Evolutionary conservation across 2,888 invertebrate genomes (phyloP).

Genomic region (Camponotus fellah): DNA sequence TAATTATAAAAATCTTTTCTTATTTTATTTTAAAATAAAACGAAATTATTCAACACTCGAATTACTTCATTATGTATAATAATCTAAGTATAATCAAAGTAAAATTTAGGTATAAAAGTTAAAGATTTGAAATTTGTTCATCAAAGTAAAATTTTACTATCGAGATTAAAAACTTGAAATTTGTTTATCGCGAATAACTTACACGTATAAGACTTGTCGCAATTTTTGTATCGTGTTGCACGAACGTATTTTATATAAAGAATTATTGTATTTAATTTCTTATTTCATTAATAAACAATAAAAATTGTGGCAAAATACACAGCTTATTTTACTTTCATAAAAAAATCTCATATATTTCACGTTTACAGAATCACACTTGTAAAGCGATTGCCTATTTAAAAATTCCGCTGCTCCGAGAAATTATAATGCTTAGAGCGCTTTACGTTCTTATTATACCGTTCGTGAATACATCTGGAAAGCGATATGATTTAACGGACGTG

Average conservation of each 20-base stretch:
- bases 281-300: neutral
- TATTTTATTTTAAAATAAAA: neutral
- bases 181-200: neutral
- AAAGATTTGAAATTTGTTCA: neutral
- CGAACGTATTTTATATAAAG: no score
- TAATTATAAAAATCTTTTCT: neutral
- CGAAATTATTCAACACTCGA: neutral
- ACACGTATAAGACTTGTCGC: neutral
- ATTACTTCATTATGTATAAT: neutral
- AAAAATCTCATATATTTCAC: neutral
- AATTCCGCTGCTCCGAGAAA: neutral
- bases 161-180: neutral
- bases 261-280: neutral
- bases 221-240: no score
- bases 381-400: neutral
- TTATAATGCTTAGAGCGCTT: neutral
- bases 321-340: neutral
- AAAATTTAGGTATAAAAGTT: neutral
- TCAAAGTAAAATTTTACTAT: no score
- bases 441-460: neutral
- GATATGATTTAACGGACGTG: constrained; percentile 6
- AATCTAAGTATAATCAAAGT: neutral
- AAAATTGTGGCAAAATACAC: neutral
- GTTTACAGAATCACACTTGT: neutral
- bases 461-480: neutral